Conservation (phyloP, 2,888 invertebrate genomes). For the Sepioteuthis lessoniana region DNA sequence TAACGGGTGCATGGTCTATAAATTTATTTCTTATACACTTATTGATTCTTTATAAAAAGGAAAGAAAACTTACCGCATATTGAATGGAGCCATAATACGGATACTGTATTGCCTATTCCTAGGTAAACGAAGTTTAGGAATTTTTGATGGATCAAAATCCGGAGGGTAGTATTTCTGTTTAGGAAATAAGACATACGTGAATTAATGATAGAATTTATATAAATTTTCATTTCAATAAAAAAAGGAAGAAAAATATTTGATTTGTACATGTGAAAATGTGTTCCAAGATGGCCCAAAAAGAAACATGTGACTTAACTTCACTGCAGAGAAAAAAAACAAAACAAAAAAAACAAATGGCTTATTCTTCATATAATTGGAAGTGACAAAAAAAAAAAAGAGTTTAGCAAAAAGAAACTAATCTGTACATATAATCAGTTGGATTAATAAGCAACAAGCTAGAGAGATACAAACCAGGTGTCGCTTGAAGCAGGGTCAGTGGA, state of each 20-base stretch:
- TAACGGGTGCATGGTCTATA: background rate
- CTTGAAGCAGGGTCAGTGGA: too few species aligned
- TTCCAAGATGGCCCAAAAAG: too few species aligned
- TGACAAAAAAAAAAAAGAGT: too few species aligned
- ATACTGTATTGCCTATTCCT: conserved; percentile 98
- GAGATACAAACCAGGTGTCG: too few species aligned
- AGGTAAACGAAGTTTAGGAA: conserved; percentile 86
- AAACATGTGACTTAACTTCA: too few species aligned
- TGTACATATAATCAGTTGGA: too few species aligned
- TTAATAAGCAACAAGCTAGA: too few species aligned
- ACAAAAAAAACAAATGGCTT: too few species aligned
- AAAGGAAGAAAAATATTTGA: conserved; percentile 38
- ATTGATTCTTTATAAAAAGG: background rate
- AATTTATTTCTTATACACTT: background rate
- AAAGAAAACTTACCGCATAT: conserved; percentile 84
- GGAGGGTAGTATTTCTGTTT: conserved; percentile 99
- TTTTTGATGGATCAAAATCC: conserved; percentile 99
- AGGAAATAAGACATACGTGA: background rate
- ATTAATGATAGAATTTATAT: background rate
- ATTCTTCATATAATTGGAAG: too few species aligned
- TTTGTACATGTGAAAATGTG: too few species aligned
- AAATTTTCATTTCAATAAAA: background rate
- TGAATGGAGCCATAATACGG: conserved; percentile 98
- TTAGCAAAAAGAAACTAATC: too few species aligned
- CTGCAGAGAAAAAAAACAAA: too few species aligned